phyloP scores from a whole-genome alignment of 2,113 vertebrate species.

The Triplophysa siluroides region DNA sequence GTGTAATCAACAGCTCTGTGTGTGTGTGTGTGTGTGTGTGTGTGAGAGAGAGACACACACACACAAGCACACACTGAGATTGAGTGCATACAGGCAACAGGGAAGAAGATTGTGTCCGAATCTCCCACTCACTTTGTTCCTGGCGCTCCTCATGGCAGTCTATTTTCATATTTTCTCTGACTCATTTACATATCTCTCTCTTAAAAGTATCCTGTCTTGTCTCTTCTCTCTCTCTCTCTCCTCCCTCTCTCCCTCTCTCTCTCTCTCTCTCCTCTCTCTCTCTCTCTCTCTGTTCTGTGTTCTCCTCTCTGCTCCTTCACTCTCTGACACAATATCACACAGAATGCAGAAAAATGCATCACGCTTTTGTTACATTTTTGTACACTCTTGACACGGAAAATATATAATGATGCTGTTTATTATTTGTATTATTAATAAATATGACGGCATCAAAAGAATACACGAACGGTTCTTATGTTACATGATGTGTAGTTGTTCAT shows the following conservation, averaged over 20 bases:
- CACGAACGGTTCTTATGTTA: too few relatives aligned
- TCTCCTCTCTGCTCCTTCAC: too few relatives aligned
- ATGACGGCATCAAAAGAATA: too few relatives aligned
- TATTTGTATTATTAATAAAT: too few relatives aligned
- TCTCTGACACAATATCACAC: too few relatives aligned
- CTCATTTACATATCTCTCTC: slow-evolving; percentile 28
- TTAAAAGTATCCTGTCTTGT: slow-evolving; percentile 13
- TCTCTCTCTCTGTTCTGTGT: not conserved
- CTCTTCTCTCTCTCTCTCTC: not conserved
- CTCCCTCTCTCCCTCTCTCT: slow-evolving; percentile 16
- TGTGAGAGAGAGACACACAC: not conserved
- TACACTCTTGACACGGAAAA: too few relatives aligned
- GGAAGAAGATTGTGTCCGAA: slow-evolving; percentile 45
- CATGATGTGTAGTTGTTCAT: too few relatives aligned
- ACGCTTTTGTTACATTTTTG: too few relatives aligned
- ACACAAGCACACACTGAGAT: not conserved
- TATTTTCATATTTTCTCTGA: slow-evolving; percentile 6
- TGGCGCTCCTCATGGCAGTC: not conserved
- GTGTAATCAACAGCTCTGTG: not conserved
- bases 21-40: not conserved
- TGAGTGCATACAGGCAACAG: slow-evolving; percentile 17
- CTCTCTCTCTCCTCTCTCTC: not conserved
- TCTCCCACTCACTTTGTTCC: slow-evolving; percentile 42
- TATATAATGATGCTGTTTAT: too few relatives aligned
- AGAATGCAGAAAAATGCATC: too few relatives aligned